A percentile compares a stretch with the other conserved stretches of the same genome.
Evolutionary conservation across 2,888 invertebrate species (phyloP).

Genomic region (Tupiocoris notatus): DNA sequence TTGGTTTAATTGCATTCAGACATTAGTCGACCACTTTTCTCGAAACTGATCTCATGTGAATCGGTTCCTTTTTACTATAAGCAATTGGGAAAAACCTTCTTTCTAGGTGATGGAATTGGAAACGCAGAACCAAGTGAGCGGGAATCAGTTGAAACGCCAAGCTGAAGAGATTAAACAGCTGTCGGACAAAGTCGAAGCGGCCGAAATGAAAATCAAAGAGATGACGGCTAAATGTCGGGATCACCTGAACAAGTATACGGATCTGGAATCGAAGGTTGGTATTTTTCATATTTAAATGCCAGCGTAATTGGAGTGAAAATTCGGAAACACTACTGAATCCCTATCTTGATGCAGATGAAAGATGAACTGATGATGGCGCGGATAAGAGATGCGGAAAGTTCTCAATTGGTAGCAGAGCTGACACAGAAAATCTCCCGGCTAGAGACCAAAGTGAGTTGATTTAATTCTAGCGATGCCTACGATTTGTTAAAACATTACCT

Average conservation of each 20-base stretch:
- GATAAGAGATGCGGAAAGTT: slow-evolving; percentile 91
- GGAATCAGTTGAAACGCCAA: slow-evolving; percentile 83
- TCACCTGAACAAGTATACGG: slow-evolving; percentile 71
- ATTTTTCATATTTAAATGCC: neutral
- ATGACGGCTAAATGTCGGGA: slow-evolving; percentile 76
- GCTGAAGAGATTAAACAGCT: slow-evolving; percentile 89
- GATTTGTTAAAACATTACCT: no score
- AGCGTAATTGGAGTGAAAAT: neutral
- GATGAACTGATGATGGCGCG: slow-evolving; percentile 91
- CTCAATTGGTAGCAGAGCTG: slow-evolving; percentile 89
- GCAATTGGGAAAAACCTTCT: no score
- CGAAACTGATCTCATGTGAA: no score
- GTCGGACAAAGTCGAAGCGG: slow-evolving; percentile 74
- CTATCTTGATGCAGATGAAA: slow-evolving; percentile 71
- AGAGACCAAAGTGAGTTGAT: slow-evolving; percentile 76
- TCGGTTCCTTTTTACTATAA: no score
- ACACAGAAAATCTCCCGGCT: slow-evolving; percentile 90
- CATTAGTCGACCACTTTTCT: no score
- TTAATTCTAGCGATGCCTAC: neutral
- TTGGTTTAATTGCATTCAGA: no score
- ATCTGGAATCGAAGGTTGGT: slow-evolving; percentile 60
- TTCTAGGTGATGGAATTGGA: slow-evolving; percentile 86
- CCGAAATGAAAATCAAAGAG: slow-evolving; percentile 71
- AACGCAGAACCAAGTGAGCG: slow-evolving; percentile 88
- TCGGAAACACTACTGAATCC: no score